Conservation (phyloP, 2,888 invertebrate genomes). For the Lathronympha strigana region DNA sequence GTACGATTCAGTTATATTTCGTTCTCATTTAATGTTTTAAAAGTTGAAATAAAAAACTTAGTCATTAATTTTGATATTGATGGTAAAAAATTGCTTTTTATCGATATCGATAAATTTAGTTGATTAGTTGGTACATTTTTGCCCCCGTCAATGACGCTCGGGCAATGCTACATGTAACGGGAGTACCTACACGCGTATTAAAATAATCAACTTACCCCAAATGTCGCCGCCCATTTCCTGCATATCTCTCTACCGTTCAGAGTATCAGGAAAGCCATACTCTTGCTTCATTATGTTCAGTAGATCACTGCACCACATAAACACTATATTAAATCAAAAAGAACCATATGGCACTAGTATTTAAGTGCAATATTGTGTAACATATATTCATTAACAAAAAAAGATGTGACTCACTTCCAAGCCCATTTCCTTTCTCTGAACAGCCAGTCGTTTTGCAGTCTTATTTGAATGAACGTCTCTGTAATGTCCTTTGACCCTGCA, state of each 20-base stretch:
- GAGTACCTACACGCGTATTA: not conserved
- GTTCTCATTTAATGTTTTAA: too few relatives aligned
- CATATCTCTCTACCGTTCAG: slow-evolving; percentile 67
- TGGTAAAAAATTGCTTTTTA: too few relatives aligned
- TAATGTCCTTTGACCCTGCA: slow-evolving; percentile 78
- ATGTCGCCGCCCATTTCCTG: slow-evolving; percentile 73
- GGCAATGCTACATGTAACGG: not conserved
- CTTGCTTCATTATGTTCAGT: slow-evolving; percentile 65
- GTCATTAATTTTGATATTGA: too few relatives aligned
- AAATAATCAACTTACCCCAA: slow-evolving; percentile 60
- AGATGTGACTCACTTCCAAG: slow-evolving; percentile 72
- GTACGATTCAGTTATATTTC: too few relatives aligned
- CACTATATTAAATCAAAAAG: not conserved
- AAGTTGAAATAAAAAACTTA: too few relatives aligned
- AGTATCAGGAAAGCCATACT: slow-evolving; percentile 72
- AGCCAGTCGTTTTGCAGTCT: slow-evolving; percentile 77
- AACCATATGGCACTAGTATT: slow-evolving; percentile 1
- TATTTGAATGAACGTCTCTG: slow-evolving; percentile 77
- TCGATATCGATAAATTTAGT: too few relatives aligned
- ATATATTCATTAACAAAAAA: not conserved
- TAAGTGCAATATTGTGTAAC: slow-evolving; percentile 17
- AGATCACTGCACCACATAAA: slow-evolving; percentile 60
- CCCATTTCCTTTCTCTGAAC: slow-evolving; percentile 73
- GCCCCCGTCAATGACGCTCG: too few relatives aligned
- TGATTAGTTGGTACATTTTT: too few relatives aligned